Percentiles rank a stretch among this genome's conserved stretches.
Conservation (phyloP, 2,113 vertebrate genomes). For the Dascyllus trimaculatus region DNA sequence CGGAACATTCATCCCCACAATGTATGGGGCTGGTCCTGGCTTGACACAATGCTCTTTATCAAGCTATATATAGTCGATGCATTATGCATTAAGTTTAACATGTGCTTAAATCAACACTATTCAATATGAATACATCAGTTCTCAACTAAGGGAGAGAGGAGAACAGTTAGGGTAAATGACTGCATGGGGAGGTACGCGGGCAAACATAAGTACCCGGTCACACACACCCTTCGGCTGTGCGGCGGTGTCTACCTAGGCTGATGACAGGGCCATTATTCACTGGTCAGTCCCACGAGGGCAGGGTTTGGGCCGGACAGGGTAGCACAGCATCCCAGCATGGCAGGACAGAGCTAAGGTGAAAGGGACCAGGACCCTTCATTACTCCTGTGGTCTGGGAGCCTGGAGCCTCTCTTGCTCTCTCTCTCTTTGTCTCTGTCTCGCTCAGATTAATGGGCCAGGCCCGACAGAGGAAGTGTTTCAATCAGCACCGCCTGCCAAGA, state of each 20-base stretch:
- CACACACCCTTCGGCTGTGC: conserved; percentile 75
- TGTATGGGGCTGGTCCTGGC: conserved; percentile 77
- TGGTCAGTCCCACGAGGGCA: conserved; percentile 78
- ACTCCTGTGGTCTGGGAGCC: conserved; percentile 71
- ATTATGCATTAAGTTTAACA: conserved; percentile 83
- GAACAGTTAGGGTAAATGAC: conserved; percentile 75
- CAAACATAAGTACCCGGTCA: conserved; percentile 35
- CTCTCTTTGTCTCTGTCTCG: conserved; percentile 73
- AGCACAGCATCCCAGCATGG: conserved; percentile 70
- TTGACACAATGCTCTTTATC: conserved; percentile 81
- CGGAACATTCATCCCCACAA: conserved; percentile 80
- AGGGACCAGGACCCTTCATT: conserved; percentile 83
- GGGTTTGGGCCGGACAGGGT: conserved; percentile 70
- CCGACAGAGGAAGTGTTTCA: conserved; percentile 87
- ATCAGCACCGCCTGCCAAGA: conserved; percentile 84
- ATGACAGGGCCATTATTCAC: conserved; percentile 86
- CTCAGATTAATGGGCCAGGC: conserved; percentile 86
- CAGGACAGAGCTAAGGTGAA: conserved; percentile 77
- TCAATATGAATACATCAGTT: conserved; percentile 81
- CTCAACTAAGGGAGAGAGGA: conserved; percentile 65
- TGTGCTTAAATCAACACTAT: conserved; percentile 80
- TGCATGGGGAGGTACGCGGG: conserved; percentile 42
- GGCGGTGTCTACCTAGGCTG: conserved; percentile 63
- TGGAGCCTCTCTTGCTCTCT: conserved; percentile 49
- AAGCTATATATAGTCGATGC: conserved; percentile 83